These are phyloP conservation scores for Betta splendens DNA, from an alignment of 2,797 vertebrate genomes.

Conservation along the genomic window DNA sequence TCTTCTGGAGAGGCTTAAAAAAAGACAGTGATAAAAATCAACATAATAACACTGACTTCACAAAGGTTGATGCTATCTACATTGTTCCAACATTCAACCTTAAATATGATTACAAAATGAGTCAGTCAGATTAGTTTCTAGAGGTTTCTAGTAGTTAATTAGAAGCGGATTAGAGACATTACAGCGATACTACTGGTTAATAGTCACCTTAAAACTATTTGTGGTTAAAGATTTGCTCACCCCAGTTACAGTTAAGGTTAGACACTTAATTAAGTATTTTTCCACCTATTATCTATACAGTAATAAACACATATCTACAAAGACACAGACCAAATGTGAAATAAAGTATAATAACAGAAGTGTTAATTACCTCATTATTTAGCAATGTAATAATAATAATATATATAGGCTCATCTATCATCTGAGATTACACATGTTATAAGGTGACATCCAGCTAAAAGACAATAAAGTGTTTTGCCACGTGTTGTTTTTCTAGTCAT, in stretches of 20 bases:
- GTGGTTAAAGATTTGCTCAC: neutral
- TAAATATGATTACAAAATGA: constrained; percentile 30
- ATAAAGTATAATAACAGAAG: too few relatives aligned
- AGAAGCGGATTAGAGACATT: neutral
- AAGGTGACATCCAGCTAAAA: too few relatives aligned
- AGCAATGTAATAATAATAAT: too few relatives aligned
- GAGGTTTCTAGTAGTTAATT: constrained; percentile 30
- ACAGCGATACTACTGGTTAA: neutral
- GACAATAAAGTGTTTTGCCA: too few relatives aligned
- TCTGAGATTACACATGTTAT: neutral
- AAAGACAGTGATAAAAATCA: constrained; percentile 4
- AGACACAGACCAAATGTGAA: too few relatives aligned
- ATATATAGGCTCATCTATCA: too few relatives aligned
- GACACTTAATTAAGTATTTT: neutral
- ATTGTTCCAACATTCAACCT: neutral
- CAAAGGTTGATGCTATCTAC: neutral
- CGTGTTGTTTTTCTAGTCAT: too few relatives aligned
- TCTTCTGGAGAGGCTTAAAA: neutral
- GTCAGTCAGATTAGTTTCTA: constrained; percentile 12
- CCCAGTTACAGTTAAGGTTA: neutral
- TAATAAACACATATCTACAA: neutral
- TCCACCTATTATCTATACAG: too few relatives aligned
- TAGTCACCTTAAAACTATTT: neutral
- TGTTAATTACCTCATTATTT: too few relatives aligned
- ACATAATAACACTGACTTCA: neutral